phyloP scores from a whole-genome alignment of 2,113 vertebrate genomes.

The Salvelinus fontinalis region DNA sequence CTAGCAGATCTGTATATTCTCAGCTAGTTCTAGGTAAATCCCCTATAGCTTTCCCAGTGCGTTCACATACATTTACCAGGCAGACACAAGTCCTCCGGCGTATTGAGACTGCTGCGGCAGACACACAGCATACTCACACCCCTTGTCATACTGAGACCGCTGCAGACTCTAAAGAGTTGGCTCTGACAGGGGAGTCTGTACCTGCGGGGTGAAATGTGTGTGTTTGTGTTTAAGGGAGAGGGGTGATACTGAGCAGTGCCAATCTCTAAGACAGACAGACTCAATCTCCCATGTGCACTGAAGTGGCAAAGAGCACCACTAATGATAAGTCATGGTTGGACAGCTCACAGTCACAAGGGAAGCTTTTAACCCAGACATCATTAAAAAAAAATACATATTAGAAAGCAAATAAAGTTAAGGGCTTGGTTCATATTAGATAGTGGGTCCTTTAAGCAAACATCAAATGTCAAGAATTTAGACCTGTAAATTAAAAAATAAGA shows the following conservation, averaged over 20 bases:
- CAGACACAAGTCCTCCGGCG: constrained; percentile 43
- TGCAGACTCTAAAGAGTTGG: constrained; percentile 25
- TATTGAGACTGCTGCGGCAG: constrained; percentile 13
- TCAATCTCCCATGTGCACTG: constrained; percentile 47
- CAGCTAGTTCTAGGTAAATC: constrained; percentile 51
- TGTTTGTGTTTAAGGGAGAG: constrained; percentile 12
- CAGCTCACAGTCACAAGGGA: neutral
- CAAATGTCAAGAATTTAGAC: neutral
- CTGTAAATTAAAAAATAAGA: neutral
- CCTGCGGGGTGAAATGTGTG: constrained; percentile 51
- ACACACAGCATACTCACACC: constrained; percentile 9
- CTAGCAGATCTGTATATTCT: constrained; percentile 48
- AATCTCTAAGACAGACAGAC: constrained; percentile 50
- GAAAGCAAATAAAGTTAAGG: no score
- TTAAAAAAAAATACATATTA: no score
- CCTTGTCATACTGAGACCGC: constrained; percentile 15
- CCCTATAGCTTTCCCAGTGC: constrained; percentile 49
- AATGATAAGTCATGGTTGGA: neutral
- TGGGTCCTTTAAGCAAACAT: neutral
- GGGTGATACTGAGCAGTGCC: neutral
- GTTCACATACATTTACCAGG: constrained; percentile 48
- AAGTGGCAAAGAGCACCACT: constrained; percentile 7
- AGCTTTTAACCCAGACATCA: no score
- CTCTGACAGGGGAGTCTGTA: constrained; percentile 49
- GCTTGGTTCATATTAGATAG: no score